Evolutionary conservation across 1,140 invertebrate species (phyloP), one percentile per base, ranked within the genome.

Genomic region (Heliconius melpomene): DNA sequence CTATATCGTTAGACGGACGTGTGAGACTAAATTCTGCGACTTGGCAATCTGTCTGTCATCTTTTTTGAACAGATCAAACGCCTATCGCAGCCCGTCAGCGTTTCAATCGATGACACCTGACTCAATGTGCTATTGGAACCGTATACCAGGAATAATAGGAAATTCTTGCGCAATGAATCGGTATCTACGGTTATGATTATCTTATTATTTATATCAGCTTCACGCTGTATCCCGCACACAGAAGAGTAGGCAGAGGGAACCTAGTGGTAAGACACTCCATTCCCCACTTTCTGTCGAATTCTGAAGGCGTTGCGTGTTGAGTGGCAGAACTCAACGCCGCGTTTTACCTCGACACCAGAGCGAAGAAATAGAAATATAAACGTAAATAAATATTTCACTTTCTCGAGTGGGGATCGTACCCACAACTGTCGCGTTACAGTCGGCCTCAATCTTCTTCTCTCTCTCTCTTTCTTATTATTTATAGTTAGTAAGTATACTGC

Each of bases 31-130:
- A 88, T 88, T 86, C 82, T 85, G 85, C 83, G 84, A 86, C 80
- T 81, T 78, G 73, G 84, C 80, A 70, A 89, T 93, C 86, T 90
- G 88, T 92, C 91, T 86, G 84, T 92, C 91, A 80, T 81, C 88
- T 75, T 74, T 75, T 78, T 83, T 82, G 80, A 75, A 66, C 80
- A 77, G 91, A 93, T 93, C 91, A 93, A 93, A 92, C 84, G 89
- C 23, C 82, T 86, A 83, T 89, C 78, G 83, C 87, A 81, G 87
- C 81, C 82, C 80, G 74, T 80, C 79, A 71, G 40, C 80, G 74
- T 79, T 73, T 81, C 79, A 83, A 78, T 83, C 79, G 85, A 86
- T 85, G 84, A 86, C 90, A 90, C 80, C 83, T 88, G 80, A 85
- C 82, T 86, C 75, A 89, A 87, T 87, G 83, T 75, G 73, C 82